Conservation (phyloP, 2,113 vertebrate species). For the Scopus umbretta region DNA sequence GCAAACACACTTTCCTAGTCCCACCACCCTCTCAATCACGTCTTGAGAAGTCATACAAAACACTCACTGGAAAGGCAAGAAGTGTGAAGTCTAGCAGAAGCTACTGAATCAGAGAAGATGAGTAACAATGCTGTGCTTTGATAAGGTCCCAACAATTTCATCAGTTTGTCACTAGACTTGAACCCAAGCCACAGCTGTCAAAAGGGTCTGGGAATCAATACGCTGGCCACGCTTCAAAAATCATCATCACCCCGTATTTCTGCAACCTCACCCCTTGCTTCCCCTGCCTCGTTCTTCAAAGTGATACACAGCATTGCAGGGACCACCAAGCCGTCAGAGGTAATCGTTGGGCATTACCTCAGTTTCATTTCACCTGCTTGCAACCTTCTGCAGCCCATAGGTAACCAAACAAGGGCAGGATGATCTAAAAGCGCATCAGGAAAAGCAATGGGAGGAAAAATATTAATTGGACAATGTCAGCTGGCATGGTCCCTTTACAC, state of each 20-base stretch:
- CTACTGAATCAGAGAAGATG: not conserved
- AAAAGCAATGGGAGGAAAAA: not conserved
- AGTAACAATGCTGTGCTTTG: not conserved
- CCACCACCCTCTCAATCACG: fast-evolving
- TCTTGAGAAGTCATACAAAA: not conserved
- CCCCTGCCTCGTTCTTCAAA: not conserved
- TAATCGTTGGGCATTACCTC: not conserved
- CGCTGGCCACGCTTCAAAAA: not conserved
- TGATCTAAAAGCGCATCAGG: not conserved
- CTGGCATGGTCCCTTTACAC: not conserved
- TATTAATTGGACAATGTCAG: not conserved
- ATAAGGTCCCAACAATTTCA: not conserved
- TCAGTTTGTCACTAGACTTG: not conserved
- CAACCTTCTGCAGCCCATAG: not conserved
- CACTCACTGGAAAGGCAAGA: not conserved
- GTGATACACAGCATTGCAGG: not conserved
- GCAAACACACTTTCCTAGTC: not conserved
- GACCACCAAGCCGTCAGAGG: not conserved
- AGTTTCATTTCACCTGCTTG: not conserved
- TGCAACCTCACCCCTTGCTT: not conserved
- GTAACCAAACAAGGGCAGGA: not conserved
- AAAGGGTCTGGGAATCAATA: not conserved
- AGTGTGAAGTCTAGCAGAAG: not conserved
- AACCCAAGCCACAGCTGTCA: not conserved
- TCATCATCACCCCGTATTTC: not conserved